Evolutionary conservation across 2,797 vertebrate species (phyloP).

Genomic region (Stomatorhinus walkeri): DNA sequence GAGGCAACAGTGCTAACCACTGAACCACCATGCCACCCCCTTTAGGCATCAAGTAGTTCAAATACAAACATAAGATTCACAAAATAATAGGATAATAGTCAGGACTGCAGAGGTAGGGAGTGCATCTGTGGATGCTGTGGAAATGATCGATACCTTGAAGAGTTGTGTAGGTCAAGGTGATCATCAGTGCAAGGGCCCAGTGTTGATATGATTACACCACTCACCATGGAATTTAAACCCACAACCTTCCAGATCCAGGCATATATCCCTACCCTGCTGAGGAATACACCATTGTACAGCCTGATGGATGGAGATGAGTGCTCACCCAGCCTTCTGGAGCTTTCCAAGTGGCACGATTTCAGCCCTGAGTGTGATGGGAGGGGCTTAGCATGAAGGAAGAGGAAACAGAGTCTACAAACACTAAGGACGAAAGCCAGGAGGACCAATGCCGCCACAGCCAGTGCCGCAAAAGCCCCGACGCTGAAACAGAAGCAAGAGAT

Average conservation of each 20-base stretch:
- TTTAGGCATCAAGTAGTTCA: background rate
- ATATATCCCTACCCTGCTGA: background rate
- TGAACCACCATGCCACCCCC: no score
- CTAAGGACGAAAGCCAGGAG: constrained; percentile 55
- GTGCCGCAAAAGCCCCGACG: constrained; percentile 49
- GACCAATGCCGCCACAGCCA: constrained; percentile 53
- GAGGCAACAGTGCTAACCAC: no score
- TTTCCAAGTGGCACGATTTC: constrained; percentile 45
- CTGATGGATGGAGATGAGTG: background rate
- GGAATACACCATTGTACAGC: background rate
- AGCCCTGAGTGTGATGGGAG: constrained; percentile 51
- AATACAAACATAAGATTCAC: background rate
- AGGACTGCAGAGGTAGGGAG: background rate
- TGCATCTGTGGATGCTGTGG: background rate
- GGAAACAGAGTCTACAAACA: constrained; percentile 53
- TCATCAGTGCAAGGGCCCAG: background rate
- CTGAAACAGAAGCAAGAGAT: constrained; percentile 35
- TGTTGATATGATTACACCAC: background rate
- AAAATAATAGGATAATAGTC: background rate
- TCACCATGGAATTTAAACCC: background rate
- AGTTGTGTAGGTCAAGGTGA: background rate
- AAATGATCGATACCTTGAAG: background rate
- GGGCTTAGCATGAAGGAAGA: constrained; percentile 56
- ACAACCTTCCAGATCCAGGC: background rate
- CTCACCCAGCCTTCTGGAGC: background rate